These are phyloP conservation scores for Prionace glauca DNA, from an alignment of 2,797 vertebrate genomes.

Conservation along the genomic window DNA sequence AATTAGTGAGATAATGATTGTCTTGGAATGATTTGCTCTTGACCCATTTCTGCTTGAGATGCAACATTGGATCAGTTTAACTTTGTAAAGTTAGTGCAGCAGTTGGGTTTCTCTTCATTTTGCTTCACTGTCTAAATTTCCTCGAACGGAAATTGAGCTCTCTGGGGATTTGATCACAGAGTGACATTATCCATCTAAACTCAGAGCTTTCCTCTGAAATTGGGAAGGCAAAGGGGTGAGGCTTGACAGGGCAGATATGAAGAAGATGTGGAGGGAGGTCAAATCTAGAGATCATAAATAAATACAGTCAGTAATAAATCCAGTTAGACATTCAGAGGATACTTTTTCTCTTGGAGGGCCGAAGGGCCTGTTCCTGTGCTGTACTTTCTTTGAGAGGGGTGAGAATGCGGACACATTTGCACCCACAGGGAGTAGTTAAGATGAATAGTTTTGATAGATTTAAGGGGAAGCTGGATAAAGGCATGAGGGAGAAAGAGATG, in stretches of 20 bases:
- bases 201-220: not conserved
- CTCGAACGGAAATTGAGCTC: not conserved
- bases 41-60: not conserved
- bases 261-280: not conserved
- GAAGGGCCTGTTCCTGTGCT: too few species aligned
- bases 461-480: not conserved
- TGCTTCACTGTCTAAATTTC: not conserved
- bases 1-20: slow-evolving; percentile 11
- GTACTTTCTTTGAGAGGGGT: not conserved
- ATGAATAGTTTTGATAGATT: not conserved
- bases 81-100: not conserved
- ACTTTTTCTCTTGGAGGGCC: not conserved
- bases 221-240: not conserved
- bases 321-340: not conserved
- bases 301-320: not conserved
- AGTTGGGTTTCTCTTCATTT: not conserved
- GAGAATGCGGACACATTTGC: not conserved
- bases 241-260: not conserved
- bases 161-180: not conserved
- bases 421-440: too few species aligned
- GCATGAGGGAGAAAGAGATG: not conserved
- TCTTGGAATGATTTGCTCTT: not conserved
- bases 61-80: not conserved
- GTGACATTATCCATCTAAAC: not conserved
- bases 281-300: not conserved